Evolutionary conservation across 1,140 invertebrate species (phyloP).

Genomic region (Propsilocerus akamusi): DNA sequence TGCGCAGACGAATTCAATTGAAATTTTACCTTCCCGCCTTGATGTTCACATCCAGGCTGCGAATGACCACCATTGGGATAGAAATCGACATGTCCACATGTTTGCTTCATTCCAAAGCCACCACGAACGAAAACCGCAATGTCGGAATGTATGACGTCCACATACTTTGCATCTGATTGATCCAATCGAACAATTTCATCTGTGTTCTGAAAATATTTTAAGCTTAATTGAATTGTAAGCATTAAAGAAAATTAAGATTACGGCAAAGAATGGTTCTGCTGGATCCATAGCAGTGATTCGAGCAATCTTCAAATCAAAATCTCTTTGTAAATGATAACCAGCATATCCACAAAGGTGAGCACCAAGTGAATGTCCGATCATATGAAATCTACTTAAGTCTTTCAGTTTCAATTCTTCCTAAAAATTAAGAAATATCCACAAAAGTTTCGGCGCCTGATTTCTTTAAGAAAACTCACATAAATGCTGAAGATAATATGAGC

Average conservation of each 20-base stretch:
- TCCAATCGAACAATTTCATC: slow-evolving; percentile 66
- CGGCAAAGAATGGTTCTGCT: slow-evolving; percentile 79
- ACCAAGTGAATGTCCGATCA: slow-evolving; percentile 53
- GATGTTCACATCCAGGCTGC: slow-evolving; percentile 68
- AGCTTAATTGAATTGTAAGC: too few relatives aligned
- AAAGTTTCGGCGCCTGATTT: too few relatives aligned
- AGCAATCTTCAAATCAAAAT: slow-evolving; percentile 43
- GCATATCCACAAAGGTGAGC: slow-evolving; percentile 70
- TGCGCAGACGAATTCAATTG: slow-evolving; percentile 5
- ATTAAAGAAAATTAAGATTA: neutral
- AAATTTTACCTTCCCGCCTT: slow-evolving; percentile 42
- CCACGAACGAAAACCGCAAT: slow-evolving; percentile 60
- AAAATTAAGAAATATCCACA: slow-evolving; percentile 9
- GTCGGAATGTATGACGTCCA: slow-evolving; percentile 80
- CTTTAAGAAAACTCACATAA: slow-evolving; percentile 24
- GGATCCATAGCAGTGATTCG: slow-evolving; percentile 67
- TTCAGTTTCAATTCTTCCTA: slow-evolving; percentile 30
- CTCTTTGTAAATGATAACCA: slow-evolving; percentile 47
- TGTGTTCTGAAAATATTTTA: slow-evolving; percentile 34
- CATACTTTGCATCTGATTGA: slow-evolving; percentile 62
- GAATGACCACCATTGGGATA: slow-evolving; percentile 72
- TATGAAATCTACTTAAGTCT: slow-evolving; percentile 46
- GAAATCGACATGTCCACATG: slow-evolving; percentile 74
- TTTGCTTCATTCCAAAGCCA: slow-evolving; percentile 62
- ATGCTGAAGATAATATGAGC: slow-evolving; percentile 45